Evolutionary conservation across 2,888 invertebrate species (phyloP).

Genomic region (Netelia inedita): DNA sequence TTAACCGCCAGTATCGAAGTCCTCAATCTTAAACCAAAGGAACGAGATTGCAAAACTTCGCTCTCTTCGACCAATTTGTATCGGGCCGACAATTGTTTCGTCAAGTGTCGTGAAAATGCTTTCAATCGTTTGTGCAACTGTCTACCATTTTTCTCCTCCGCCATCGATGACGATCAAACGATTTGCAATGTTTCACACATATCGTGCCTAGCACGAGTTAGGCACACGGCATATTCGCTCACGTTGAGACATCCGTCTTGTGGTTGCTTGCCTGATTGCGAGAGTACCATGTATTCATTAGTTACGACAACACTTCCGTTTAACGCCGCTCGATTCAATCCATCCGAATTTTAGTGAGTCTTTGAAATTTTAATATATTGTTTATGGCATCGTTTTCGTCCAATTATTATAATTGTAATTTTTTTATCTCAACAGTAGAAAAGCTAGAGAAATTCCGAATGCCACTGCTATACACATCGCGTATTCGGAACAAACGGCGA

Average conservation of each 20-base stretch:
- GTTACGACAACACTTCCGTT: conserved; percentile 71
- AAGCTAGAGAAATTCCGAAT: conserved; percentile 67
- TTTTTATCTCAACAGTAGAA: conserved; percentile 66
- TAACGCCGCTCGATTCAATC: conserved; percentile 70
- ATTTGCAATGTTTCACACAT: conserved; percentile 81
- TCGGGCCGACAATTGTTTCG: conserved; percentile 80
- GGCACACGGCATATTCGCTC: conserved; percentile 70
- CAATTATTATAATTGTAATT: not conserved
- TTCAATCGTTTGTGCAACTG: conserved; percentile 79
- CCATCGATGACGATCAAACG: conserved; percentile 66
- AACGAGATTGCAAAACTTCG: conserved; percentile 77
- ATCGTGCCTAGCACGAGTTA: conserved; percentile 76
- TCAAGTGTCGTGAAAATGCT: conserved; percentile 76
- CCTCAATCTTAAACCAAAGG: conserved; percentile 58
- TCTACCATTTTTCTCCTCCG: conserved; percentile 79
- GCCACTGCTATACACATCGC: conserved; percentile 75
- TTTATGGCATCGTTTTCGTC: not conserved
- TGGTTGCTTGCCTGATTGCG: conserved; percentile 75
- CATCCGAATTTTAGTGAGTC: conserved; percentile 75
- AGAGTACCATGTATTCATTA: conserved; percentile 69
- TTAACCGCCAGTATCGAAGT: conserved; percentile 74
- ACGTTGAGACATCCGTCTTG: conserved; percentile 69
- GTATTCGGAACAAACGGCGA: conserved; percentile 72
- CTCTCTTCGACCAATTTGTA: conserved; percentile 72
- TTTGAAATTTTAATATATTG: conserved; percentile 21